phyloP scores from a whole-genome alignment of 2,797 vertebrate genomes.

The Acanthurus lineatus region DNA sequence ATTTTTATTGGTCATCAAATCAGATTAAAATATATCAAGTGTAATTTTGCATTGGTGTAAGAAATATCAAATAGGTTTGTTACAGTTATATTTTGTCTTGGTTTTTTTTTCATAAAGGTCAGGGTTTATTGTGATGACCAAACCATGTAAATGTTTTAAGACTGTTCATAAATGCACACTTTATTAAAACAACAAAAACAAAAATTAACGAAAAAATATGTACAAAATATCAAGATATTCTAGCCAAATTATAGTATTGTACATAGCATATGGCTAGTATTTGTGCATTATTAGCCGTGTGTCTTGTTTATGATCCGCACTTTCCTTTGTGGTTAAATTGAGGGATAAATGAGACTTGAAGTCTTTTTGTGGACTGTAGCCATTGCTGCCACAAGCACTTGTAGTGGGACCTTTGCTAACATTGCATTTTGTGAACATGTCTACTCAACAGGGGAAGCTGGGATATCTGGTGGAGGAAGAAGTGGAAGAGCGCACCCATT shows the following conservation, averaged over 20 bases:
- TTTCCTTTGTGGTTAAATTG: constrained; percentile 44
- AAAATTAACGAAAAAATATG: constrained; percentile 8
- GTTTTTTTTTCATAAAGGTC: constrained; percentile 3
- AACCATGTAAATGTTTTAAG: not conserved
- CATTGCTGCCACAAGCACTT: constrained; percentile 59
- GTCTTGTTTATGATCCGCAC: constrained; percentile 30
- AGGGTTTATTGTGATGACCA: constrained; percentile 23
- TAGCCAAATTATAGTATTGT: constrained; percentile 9
- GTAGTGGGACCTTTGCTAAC: constrained; percentile 85
- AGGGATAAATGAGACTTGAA: constrained; percentile 37
- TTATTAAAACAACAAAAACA: not conserved
- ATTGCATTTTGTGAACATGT: constrained; percentile 89
- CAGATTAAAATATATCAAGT: constrained; percentile 46
- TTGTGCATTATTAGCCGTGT: constrained; percentile 41
- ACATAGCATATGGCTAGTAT: constrained; percentile 6
- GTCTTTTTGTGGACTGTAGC: constrained; percentile 12
- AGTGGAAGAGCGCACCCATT: constrained; percentile 84
- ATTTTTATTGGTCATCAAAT: constrained; percentile 74
- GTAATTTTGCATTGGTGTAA: constrained; percentile 53
- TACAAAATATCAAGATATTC: not conserved
- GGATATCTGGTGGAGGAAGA: constrained; percentile 90
- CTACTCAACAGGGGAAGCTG: constrained; percentile 91
- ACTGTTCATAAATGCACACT: not conserved
- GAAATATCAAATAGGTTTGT: constrained; percentile 71
- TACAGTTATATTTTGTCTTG: not conserved